Conservation (phyloP, 2,113 vertebrate species). For the Tylochromis polylepis region DNA sequence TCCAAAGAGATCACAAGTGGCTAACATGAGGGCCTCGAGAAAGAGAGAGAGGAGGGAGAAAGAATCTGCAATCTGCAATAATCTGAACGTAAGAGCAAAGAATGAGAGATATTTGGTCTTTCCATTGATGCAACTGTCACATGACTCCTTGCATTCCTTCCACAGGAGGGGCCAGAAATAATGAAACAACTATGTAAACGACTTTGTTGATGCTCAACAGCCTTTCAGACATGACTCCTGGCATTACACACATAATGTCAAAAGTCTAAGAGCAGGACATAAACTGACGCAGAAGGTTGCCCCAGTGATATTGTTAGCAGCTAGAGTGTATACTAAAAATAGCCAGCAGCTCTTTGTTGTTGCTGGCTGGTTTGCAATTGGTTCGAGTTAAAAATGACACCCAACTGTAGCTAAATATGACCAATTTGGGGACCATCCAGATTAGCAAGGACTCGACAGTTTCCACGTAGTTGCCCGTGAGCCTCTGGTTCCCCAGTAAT, state of each 20-base stretch:
- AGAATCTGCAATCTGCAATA: not conserved
- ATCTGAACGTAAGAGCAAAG: not conserved
- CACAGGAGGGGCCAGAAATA: constrained; percentile 2
- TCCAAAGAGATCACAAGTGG: not conserved
- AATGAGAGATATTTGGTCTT: not conserved
- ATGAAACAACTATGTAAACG: not conserved
- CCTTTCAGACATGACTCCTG: not conserved
- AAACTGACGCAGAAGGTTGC: not conserved
- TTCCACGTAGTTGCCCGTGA: constrained; percentile 40
- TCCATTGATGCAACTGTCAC: not conserved
- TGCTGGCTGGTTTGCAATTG: not conserved
- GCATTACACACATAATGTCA: not conserved
- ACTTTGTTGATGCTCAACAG: constrained; percentile 5
- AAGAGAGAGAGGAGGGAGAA: not conserved
- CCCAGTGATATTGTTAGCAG: constrained; percentile 23
- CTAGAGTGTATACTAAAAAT: constrained; percentile 46
- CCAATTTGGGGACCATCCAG: constrained; percentile 18
- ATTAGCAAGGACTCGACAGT: constrained; percentile 35
- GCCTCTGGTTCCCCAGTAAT: constrained; percentile 56
- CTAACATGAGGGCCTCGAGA: not conserved
- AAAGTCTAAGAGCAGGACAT: not conserved
- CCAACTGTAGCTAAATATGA: not conserved
- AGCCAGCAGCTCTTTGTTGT: constrained; percentile 28
- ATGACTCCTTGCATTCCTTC: constrained; percentile 40
- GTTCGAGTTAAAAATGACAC: constrained; percentile 8